Percentiles rank a stretch among this genome's conserved stretches.
Conservation (phyloP, 1,140 invertebrate genomes). For the Mya arenaria region DNA sequence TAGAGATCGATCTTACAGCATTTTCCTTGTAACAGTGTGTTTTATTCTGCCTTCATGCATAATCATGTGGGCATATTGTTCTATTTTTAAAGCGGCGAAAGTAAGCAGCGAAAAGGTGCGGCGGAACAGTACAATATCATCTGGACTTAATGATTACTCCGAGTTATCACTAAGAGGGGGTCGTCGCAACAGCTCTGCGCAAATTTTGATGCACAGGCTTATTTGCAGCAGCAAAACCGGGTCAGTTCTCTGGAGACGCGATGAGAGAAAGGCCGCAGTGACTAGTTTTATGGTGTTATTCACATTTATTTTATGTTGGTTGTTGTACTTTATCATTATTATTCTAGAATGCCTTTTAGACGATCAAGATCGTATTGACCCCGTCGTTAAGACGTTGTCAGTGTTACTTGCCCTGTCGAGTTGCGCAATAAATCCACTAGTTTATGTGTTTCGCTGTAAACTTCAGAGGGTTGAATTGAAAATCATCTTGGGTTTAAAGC, state of each 20-base stretch:
- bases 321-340: slow-evolving; percentile 82
- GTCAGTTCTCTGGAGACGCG: slow-evolving; percentile 78
- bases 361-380: slow-evolving; percentile 64
- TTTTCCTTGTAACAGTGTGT: slow-evolving; percentile 72
- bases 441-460: slow-evolving; percentile 84
- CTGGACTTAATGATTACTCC: slow-evolving; percentile 55
- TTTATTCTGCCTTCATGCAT: slow-evolving; percentile 87
- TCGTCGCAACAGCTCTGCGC: slow-evolving; percentile 73
- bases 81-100: slow-evolving; percentile 87
- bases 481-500: slow-evolving; percentile 57
- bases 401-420: slow-evolving; percentile 77
- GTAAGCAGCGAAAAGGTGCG: slow-evolving; percentile 87
- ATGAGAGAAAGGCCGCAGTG: slow-evolving; percentile 84
- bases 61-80: slow-evolving; percentile 87
- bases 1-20: slow-evolving; percentile 71
- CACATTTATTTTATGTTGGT: slow-evolving; percentile 83
- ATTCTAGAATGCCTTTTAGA: slow-evolving; percentile 74
- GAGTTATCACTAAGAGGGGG: slow-evolving; percentile 64
- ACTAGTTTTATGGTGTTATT: slow-evolving; percentile 83
- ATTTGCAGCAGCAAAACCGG: slow-evolving; percentile 72
- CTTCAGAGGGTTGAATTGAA: slow-evolving; percentile 76
- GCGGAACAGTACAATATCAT: slow-evolving; percentile 83
- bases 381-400: slow-evolving; percentile 67
- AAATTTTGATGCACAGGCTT: slow-evolving; percentile 66
- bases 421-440: slow-evolving; percentile 82